phyloP scores from a whole-genome alignment of 2,888 invertebrate genomes.

The Sarcophaga carnaria region DNA sequence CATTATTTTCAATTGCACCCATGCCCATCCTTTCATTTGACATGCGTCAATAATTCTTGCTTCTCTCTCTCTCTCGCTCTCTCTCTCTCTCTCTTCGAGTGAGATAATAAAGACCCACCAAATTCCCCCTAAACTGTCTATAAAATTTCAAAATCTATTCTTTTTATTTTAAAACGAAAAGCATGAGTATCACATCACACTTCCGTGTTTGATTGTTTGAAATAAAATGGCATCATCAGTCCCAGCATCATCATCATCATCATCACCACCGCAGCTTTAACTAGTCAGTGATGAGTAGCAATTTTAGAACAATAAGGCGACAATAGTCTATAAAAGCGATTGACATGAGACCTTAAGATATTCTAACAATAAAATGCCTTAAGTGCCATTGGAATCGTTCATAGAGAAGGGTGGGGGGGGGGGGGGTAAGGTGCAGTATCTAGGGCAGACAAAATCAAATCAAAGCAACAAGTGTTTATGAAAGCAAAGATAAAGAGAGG shows the following conservation, averaged over 20 bases:
- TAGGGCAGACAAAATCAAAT: not conserved
- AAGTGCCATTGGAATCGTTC: not conserved
- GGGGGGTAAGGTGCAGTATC: too few relatives aligned
- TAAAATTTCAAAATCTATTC: not conserved
- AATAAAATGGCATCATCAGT: not conserved
- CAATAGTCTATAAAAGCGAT: slow-evolving; percentile 11
- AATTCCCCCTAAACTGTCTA: not conserved
- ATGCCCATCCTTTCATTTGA: not conserved
- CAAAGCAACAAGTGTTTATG: not conserved
- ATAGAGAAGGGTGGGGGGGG: too few relatives aligned
- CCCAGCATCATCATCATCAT: too few relatives aligned
- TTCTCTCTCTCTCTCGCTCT: too few relatives aligned
- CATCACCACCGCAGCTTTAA: not conserved
- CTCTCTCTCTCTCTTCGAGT: not conserved
- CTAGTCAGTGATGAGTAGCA: not conserved
- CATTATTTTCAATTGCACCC: too few relatives aligned
- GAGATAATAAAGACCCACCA: not conserved
- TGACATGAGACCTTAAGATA: slow-evolving; percentile 25
- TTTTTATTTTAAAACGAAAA: not conserved
- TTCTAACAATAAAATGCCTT: slow-evolving; percentile 15
- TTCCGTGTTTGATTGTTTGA: not conserved
- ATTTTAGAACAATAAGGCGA: slow-evolving; percentile 13
- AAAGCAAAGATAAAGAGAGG: slow-evolving; percentile 14
- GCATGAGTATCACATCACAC: not conserved
- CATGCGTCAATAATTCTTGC: not conserved